Base-by-base conservation (phyloP, 2,113 vertebrate genomes). In the Phalacrocorax pelagicus region DNA sequence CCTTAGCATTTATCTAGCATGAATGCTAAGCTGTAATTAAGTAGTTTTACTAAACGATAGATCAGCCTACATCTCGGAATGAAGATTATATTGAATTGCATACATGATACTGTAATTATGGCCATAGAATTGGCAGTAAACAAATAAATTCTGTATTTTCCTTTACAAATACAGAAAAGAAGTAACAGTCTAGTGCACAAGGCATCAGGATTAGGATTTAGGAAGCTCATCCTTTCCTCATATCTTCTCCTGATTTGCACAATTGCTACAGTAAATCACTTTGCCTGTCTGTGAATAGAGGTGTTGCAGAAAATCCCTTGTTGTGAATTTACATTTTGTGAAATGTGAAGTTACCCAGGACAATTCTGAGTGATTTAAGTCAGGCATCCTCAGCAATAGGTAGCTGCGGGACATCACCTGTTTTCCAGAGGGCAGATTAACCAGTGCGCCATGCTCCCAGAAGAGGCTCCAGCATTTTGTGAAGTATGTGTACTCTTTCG, bases 1-100 rank as follows among this genome's bases (percentile, higher is more conserved):
- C 47, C 32, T 94, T 63, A 83, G 69, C 23, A 5, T 75, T 42
- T 80, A 52, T 67, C 67, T 86, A 67, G 58, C 36, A 51, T 81
- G 73, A 92, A 81, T 88, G 24, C 52, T 78, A 88, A 94, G 36
- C 46, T 85, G 46, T 73, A 77, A 90, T 90, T 92, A 90, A 88
- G 44, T 81, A 90, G 87, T 95, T 69, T 90, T 92, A 47, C 47
- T 90, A 85, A 84, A 90, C 73, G 65, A 90, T 54, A 69, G 69
- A 78, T 90, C 40, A 90, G 46, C 46, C 46, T 90, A 6, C n/a
- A 51, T 81, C 46, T 81, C 0, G 0, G 46, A 90, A 84, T 88
- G 70, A 63, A 38, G 58, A 83, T 92, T 84, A 59, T 81, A 32
- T 70, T 94, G 59, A 85, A n/a, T 81, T 95, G 36, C 59, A 92